Conservation (phyloP, 1,140 invertebrate genomes). For the Neomicropteryx cornuta region DNA sequence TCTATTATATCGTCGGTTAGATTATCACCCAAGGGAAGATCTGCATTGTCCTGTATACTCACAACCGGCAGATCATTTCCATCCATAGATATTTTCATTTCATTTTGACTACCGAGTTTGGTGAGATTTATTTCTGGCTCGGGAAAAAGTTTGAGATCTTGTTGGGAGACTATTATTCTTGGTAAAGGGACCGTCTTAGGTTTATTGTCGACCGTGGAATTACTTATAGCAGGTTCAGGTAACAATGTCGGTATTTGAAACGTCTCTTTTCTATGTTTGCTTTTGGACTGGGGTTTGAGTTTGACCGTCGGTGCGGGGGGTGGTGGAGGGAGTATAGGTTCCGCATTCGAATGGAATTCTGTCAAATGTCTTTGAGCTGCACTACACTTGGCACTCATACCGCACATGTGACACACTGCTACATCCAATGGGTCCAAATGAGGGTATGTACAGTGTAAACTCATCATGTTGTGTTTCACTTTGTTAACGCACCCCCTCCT, state of each 20-base stretch:
- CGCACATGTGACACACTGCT: slow-evolving; percentile 52
- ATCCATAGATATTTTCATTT: slow-evolving; percentile 32
- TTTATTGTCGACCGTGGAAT: too few species aligned
- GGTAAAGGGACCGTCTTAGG: slow-evolving; percentile 24
- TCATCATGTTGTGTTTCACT: slow-evolving; percentile 33
- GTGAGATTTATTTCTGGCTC: slow-evolving; percentile 24
- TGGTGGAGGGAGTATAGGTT: slow-evolving; percentile 27
- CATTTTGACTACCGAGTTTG: slow-evolving; percentile 22
- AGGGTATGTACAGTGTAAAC: slow-evolving; percentile 49
- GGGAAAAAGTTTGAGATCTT: slow-evolving; percentile 33
- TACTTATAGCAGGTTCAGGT: too few species aligned
- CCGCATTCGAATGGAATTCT: slow-evolving; percentile 24
- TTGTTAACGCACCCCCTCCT: slow-evolving; percentile 30
- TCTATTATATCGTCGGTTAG: slow-evolving; percentile 35
- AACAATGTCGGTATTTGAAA: slow-evolving; percentile 23
- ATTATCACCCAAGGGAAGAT: slow-evolving; percentile 32
- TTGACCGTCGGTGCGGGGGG: slow-evolving; percentile 28
- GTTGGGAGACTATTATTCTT: slow-evolving; percentile 28
- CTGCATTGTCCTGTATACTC: slow-evolving; percentile 36
- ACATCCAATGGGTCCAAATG: slow-evolving; percentile 50
- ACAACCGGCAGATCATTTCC: slow-evolving; percentile 34
- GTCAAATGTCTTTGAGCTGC: slow-evolving; percentile 45
- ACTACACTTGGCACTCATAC: slow-evolving; percentile 50
- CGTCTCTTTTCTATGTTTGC: slow-evolving; percentile 30
- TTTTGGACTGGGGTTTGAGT: slow-evolving; percentile 18